A percentile compares a stretch with the other conserved stretches of the same genome.
phyloP scores from a whole-genome alignment of 2,797 vertebrate genomes.

The Sebastes glaucus region DNA sequence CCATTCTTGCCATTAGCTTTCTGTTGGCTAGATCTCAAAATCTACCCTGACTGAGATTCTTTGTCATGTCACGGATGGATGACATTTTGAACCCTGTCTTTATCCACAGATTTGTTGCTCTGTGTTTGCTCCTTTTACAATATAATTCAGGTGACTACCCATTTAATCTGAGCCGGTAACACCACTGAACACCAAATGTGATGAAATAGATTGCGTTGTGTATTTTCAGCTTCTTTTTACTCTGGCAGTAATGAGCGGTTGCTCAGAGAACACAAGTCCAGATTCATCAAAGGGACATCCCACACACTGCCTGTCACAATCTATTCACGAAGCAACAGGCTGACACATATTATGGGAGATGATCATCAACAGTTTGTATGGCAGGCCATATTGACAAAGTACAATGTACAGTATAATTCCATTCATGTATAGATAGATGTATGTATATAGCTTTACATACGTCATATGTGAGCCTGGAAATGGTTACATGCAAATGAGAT shows the following conservation, averaged over 20 bases:
- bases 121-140: not conserved
- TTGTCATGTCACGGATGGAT: not conserved
- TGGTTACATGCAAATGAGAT: not conserved
- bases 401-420: conserved; percentile 37
- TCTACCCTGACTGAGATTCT: not conserved
- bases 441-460: not conserved
- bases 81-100: not conserved
- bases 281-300: conserved; percentile 73
- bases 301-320: conserved; percentile 72
- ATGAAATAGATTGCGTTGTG: conserved; percentile 21
- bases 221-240: conserved; percentile 51
- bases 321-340: conserved; percentile 68
- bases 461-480: not conserved
- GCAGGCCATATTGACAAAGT: conserved; percentile 50
- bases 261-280: conserved; percentile 57
- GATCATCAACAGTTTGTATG: conserved; percentile 51
- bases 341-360: conserved; percentile 62
- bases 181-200: conserved; percentile 14
- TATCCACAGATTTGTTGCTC: not conserved
- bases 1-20: not conserved
- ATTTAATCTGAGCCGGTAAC: not conserved
- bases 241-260: conserved; percentile 55
- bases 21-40: not conserved
- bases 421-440: not conserved
- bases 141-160: not conserved